Evolutionary conservation across 2,113 vertebrate species (phyloP).

Genomic region (Macrotis lagotis): DNA sequence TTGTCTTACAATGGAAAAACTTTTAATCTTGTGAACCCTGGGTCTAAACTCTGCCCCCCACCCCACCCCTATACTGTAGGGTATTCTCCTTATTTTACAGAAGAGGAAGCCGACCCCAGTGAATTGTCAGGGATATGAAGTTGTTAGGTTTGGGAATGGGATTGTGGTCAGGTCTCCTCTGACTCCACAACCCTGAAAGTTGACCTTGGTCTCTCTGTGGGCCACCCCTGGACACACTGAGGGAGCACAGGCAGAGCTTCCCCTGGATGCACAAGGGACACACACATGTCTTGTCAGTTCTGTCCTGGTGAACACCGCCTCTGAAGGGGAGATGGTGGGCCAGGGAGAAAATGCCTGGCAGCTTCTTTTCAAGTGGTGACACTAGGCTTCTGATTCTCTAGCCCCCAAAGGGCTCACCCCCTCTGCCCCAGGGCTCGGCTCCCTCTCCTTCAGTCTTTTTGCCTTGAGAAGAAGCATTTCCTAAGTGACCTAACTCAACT

Average conservation of each 20-base stretch:
- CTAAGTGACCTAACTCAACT: constrained; percentile 37
- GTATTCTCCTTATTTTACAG: neutral
- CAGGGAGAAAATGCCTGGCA: too few relatives aligned
- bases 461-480: constrained; percentile 1
- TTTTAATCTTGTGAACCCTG: neutral
- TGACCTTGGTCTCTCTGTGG: neutral
- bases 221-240: neutral
- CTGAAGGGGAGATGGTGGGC: constrained; percentile 33
- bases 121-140: neutral
- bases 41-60: too few relatives aligned
- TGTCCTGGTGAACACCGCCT: constrained; percentile 59
- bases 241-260: too few relatives aligned
- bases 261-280: neutral
- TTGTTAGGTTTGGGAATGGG: neutral
- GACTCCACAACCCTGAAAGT: too few relatives aligned
- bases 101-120: too few relatives aligned
- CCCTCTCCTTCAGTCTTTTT: neutral
- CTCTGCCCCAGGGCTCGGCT: neutral
- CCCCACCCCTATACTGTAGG: rapidly evolving
- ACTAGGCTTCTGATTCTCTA: constrained; percentile 5
- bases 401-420: constrained; percentile 38
- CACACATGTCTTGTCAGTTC: neutral
- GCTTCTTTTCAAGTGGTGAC: constrained; percentile 41
- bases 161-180: neutral
- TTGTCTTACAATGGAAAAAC: neutral